Base-by-base conservation (phyloP, 2,888 invertebrate genomes). In the Pachymerium ferrugineum region DNA sequence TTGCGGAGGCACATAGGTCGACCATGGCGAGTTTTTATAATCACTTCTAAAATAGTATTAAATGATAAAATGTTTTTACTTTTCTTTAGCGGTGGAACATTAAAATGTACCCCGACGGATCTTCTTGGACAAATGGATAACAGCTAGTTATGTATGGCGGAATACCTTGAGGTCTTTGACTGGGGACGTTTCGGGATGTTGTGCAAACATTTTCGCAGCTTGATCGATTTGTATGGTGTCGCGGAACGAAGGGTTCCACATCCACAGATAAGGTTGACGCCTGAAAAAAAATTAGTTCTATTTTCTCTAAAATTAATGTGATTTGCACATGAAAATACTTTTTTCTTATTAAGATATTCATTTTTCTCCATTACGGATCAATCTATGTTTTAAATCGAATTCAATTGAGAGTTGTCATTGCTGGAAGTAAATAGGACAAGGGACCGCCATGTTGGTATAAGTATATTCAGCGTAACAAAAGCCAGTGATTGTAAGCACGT, bases 211-310 rank as follows among this genome's bases (percentile, higher is more conserved):
- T 25, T 22, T 35, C 71, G 19, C 35, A 35, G 12, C 33, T 35
- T 19, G 71, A 22, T 28, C 16, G 28, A 35, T 19, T 28, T 12
- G 5, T 42, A 19, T 72, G 42, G 8, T 72, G 72, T 5, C 72
- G 72, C 10, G 72, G 72, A 42, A 72, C 72, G 42, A 72, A 72
- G 19, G 72, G 72, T 31, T 72, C 72, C 30, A 72, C 72, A 30
- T 72, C 72, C 29, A 47, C 47, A 5, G 72, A 72, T 28, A 72
- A 47, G 25, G 69, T 69, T 31, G 69, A 69, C 4, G 69, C n/a
- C 72, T 72, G 54, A 14, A 14, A 72, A 72, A 72, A 54, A 31
- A 42, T 25, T 1, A 22, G 22, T 54, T 54, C n/a, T n/a, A n/a
- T n/a, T n/a, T n/a, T n/a, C n/a, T n/a, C n/a, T n/a, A n/a, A n/a